Percentiles rank a stretch among this genome's conserved stretches.
Evolutionary conservation across 2,888 invertebrate genomes (phyloP).

Genomic region (Diaphora mendica): DNA sequence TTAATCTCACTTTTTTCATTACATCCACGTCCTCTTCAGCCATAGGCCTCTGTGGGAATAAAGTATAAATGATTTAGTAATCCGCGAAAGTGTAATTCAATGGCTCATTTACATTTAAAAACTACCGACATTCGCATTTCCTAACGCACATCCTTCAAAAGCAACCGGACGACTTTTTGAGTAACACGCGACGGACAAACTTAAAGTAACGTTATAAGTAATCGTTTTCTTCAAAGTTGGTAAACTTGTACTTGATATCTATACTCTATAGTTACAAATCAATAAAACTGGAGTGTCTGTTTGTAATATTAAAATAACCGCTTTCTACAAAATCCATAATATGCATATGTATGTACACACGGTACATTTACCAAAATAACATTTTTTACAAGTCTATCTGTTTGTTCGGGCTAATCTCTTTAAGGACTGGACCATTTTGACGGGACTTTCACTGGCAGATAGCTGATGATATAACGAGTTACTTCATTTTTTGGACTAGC

Average conservation of each 20-base stretch:
- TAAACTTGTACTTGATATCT: background rate
- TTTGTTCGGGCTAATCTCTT: too few relatives aligned
- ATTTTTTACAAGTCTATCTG: too few relatives aligned
- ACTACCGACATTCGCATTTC: constrained; percentile 14
- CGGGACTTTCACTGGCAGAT: too few relatives aligned
- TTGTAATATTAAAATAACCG: too few relatives aligned
- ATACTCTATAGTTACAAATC: too few relatives aligned
- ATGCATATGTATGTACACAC: too few relatives aligned
- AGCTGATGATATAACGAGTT: too few relatives aligned
- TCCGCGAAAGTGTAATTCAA: constrained; percentile 12
- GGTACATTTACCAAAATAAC: too few relatives aligned
- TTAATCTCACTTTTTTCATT: background rate
- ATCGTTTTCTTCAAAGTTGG: background rate
- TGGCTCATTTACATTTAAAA: constrained; percentile 16
- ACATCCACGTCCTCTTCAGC: background rate
- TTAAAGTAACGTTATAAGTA: background rate
- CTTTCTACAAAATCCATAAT: too few relatives aligned
- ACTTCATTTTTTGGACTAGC: too few relatives aligned
- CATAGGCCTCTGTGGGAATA: background rate
- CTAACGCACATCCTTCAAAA: constrained; percentile 18
- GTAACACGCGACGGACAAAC: background rate
- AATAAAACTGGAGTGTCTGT: background rate
- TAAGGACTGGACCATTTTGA: too few relatives aligned
- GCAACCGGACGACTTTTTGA: constrained; percentile 8
- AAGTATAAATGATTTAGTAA: constrained; percentile 3